A percentile compares a stretch with the other conserved stretches of the same genome.
phyloP scores from a whole-genome alignment of 2,113 vertebrate species.

The rat (Rattus norvegicus) region DNA sequence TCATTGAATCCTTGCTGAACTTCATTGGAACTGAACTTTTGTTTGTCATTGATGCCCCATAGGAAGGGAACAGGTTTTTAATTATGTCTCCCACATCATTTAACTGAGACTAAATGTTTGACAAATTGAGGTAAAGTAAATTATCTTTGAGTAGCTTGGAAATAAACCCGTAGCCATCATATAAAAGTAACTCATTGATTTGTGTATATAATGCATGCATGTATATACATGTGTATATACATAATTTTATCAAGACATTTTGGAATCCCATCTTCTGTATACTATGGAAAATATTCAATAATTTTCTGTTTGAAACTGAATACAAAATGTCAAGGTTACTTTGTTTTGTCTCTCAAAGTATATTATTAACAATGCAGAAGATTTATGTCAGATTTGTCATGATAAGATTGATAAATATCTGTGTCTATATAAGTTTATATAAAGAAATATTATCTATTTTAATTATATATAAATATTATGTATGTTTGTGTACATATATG shows the following conservation, averaged over 20 bases:
- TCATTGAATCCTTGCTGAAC: background rate
- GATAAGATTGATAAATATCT: background rate
- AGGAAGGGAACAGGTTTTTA: background rate
- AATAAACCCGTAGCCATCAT: background rate
- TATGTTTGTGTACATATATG: background rate
- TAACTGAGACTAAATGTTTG: background rate
- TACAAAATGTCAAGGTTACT: background rate
- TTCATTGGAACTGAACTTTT: background rate
- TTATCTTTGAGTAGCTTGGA: background rate
- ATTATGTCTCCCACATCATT: background rate
- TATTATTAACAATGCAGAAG: background rate
- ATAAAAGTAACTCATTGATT: background rate
- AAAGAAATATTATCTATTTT: background rate
- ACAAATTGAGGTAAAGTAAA: background rate
- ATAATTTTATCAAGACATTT: background rate
- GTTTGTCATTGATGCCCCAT: background rate
- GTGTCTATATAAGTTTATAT: background rate
- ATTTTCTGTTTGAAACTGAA: background rate
- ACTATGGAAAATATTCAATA: background rate
- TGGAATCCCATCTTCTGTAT: background rate
- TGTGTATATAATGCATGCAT: background rate
- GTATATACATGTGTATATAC: background rate
- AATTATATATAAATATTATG: background rate
- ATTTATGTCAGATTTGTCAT: background rate
- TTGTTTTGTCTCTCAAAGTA: background rate